A percentile compares a stretch with the other conserved stretches of the same genome.
Conservation (phyloP, 2,113 vertebrate species). For the Laticauda colubrina region DNA sequence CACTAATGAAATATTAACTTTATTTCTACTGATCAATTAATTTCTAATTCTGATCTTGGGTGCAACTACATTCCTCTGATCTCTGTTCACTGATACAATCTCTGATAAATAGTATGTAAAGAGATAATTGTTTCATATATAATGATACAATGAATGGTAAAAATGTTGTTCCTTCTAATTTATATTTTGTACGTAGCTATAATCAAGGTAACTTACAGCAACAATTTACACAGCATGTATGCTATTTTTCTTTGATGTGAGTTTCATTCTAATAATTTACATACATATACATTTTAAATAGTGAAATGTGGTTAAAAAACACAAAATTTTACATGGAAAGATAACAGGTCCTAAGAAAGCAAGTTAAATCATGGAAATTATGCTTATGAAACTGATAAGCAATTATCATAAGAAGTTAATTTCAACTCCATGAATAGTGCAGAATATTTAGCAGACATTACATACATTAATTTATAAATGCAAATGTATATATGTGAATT, state of each 20-base stretch:
- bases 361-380: slow-evolving; percentile 67
- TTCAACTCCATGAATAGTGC: slow-evolving; percentile 66
- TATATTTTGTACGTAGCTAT: slow-evolving; percentile 76
- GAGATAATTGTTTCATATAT: slow-evolving; percentile 53
- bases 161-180: slow-evolving; percentile 76
- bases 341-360: slow-evolving; percentile 61
- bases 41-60: slow-evolving; percentile 7
- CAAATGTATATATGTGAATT: not conserved
- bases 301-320: slow-evolving; percentile 72
- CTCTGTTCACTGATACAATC: not conserved
- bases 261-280: slow-evolving; percentile 74
- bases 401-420: slow-evolving; percentile 70
- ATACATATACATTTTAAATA: slow-evolving; percentile 82
- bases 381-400: slow-evolving; percentile 67
- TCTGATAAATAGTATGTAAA: slow-evolving; percentile 38
- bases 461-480: slow-evolving; percentile 52
- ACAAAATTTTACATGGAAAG: slow-evolving; percentile 65
- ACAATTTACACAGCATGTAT: slow-evolving; percentile 77
- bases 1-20: not conserved
- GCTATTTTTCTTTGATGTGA: slow-evolving; percentile 66
- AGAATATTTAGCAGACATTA: slow-evolving; percentile 59
- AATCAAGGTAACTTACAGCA: slow-evolving; percentile 73
- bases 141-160: slow-evolving; percentile 71
- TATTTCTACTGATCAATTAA: slow-evolving; percentile 2
- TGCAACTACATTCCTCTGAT: not conserved